Evolutionary conservation across 1,140 invertebrate species (phyloP).

Genomic region (Atta texana): DNA sequence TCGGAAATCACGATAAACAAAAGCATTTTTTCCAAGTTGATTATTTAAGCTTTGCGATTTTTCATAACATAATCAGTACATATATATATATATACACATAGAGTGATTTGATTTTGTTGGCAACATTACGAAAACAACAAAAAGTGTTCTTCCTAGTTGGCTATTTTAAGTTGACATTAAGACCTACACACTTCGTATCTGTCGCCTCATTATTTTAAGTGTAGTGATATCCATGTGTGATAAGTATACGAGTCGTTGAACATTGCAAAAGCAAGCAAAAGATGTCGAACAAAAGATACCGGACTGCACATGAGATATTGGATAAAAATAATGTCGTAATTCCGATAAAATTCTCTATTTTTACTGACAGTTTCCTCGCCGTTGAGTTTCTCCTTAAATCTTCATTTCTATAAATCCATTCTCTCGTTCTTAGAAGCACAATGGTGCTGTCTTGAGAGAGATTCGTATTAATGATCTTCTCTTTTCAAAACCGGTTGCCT

Average conservation of each 20-base stretch:
- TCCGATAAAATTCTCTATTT: slow-evolving; percentile 61
- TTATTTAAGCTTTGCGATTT: slow-evolving; percentile 27
- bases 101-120: background rate
- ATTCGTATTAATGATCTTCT: slow-evolving; percentile 78
- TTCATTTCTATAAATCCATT: slow-evolving; percentile 76
- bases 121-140: background rate
- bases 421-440: slow-evolving; percentile 71
- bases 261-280: slow-evolving; percentile 53
- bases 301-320: slow-evolving; percentile 49
- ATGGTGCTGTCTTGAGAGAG: slow-evolving; percentile 69
- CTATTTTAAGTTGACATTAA: slow-evolving; percentile 60
- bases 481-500: slow-evolving; percentile 40
- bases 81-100: background rate
- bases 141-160: background rate
- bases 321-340: slow-evolving; percentile 69
- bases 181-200: slow-evolving; percentile 42
- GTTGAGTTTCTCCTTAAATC: slow-evolving; percentile 67
- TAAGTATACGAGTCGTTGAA: slow-evolving; percentile 35
- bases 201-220: slow-evolving; percentile 29
- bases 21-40: background rate
- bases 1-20: background rate
- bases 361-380: slow-evolving; percentile 28
- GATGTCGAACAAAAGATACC: background rate
- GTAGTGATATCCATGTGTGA: background rate
- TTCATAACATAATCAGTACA: background rate